Evolutionary conservation across 2,113 vertebrate species (phyloP).

Genomic region (Ceyx melanurus): DNA sequence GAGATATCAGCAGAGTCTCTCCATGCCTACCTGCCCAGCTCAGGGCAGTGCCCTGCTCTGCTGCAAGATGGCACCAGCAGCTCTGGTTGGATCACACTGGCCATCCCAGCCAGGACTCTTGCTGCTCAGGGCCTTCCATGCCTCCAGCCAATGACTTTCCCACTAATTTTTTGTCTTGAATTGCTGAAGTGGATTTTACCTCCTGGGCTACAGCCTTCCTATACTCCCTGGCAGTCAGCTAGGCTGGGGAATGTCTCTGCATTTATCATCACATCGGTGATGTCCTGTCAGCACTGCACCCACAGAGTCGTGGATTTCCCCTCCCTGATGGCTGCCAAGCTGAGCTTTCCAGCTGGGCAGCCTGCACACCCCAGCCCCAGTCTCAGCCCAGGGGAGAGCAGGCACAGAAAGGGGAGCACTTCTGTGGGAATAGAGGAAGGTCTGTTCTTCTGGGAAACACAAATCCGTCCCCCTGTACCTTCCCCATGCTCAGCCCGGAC

Average conservation of each 20-base stretch:
- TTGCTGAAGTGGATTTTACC: neutral
- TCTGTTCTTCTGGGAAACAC: neutral
- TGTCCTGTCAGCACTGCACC: neutral
- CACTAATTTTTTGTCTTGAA: neutral
- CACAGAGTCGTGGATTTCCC: neutral
- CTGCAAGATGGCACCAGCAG: neutral
- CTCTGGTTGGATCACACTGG: neutral
- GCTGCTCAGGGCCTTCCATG: neutral
- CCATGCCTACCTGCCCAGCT: neutral
- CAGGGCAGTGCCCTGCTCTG: neutral
- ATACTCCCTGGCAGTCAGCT: neutral
- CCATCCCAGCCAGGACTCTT: neutral
- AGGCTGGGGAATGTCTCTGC: neutral
- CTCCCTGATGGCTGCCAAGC: neutral
- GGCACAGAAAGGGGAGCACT: neutral
- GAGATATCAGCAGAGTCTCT: neutral
- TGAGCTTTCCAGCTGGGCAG: neutral
- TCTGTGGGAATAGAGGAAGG: neutral
- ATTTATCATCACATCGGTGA: fast-evolving
- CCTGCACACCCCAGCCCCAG: fast-evolving
- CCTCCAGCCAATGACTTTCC: neutral
- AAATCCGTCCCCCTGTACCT: neutral
- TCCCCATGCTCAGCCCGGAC: fast-evolving
- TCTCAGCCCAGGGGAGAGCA: neutral
- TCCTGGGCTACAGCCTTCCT: neutral